Conservation (phyloP, 2,797 vertebrate genomes). For the Bradypodion ventrale region DNA sequence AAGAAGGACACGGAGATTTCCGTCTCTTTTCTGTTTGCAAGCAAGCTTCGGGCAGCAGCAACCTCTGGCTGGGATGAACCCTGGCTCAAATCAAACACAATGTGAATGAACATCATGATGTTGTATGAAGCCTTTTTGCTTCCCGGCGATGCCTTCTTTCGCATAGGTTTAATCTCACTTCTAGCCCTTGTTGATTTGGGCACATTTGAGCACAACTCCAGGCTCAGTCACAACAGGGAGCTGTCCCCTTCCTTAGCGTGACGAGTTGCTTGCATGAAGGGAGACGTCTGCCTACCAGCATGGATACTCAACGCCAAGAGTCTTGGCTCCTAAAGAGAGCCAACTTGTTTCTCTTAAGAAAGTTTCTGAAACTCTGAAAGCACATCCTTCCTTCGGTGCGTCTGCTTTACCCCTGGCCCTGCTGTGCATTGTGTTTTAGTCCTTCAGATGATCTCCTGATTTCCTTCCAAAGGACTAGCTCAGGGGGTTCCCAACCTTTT, state of each 20-base stretch:
- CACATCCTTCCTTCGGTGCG: conserved; percentile 14
- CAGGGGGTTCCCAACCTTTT: too few relatives aligned
- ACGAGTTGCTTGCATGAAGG: neutral
- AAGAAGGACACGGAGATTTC: neutral
- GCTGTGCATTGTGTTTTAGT: conserved; percentile 29
- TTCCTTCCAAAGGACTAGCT: conserved; percentile 28
- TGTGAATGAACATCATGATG: neutral
- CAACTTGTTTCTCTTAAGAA: neutral
- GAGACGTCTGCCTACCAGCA: neutral
- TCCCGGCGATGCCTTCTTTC: neutral
- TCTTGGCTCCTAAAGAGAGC: neutral
- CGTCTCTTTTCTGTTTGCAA: neutral
- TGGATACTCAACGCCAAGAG: neutral
- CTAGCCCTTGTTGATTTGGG: neutral
- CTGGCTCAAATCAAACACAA: neutral
- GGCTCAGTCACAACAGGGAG: too few relatives aligned
- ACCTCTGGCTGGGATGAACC: neutral
- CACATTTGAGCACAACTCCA: neutral
- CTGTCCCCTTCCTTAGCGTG: neutral
- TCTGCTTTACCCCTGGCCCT: conserved; percentile 42
- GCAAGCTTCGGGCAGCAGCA: neutral
- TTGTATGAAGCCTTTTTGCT: neutral
- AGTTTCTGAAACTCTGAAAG: conserved; percentile 27
- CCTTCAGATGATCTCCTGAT: conserved; percentile 29
- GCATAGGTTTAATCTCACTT: neutral